phyloP scores from a whole-genome alignment of 2,797 vertebrate species.

The Chelonia mydas region DNA sequence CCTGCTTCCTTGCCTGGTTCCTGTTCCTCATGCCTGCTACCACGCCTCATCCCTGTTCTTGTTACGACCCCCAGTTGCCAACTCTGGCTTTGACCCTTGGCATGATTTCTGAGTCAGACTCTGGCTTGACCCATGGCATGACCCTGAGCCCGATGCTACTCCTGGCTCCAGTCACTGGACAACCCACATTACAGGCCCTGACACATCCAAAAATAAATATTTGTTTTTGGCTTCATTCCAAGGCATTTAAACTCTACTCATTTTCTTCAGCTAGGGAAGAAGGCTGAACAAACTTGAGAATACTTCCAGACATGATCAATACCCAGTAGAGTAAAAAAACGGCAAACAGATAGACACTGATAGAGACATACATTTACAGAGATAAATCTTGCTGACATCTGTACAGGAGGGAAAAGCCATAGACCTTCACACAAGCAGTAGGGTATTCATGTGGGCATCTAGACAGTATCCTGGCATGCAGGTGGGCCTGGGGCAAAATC shows the following conservation, averaged over 20 bases:
- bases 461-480: not conserved
- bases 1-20: no score
- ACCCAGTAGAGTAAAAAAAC: not conserved
- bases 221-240: not conserved
- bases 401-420: not conserved
- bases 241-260: not conserved
- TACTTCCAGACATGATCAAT: constrained; percentile 24
- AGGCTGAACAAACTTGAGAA: constrained; percentile 28
- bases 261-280: not conserved
- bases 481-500: not conserved
- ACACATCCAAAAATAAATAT: constrained; percentile 6
- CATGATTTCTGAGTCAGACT: no score
- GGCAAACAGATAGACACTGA: not conserved
- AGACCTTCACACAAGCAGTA: not conserved
- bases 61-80: no score
- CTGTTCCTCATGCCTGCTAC: no score
- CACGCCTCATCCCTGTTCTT: no score
- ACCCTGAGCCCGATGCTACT: no score
- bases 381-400: not conserved
- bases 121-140: no score
- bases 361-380: not conserved
- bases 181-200: not conserved
- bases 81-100: no score
- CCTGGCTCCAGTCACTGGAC: no score
- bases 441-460: not conserved